Conservation (phyloP, 1,140 invertebrate species). For the Oryctes rhinoceros region DNA sequence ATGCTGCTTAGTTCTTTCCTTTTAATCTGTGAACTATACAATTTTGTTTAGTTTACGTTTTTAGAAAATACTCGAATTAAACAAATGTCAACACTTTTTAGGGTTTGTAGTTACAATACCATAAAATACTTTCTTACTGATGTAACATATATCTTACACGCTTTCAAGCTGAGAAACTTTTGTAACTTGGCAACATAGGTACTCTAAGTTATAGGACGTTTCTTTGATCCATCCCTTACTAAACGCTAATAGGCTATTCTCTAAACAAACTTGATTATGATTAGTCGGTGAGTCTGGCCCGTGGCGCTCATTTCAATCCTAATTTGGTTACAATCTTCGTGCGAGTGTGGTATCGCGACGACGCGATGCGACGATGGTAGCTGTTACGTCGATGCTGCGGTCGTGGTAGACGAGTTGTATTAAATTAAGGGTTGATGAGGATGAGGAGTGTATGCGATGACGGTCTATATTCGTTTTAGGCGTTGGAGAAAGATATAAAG, state of each 20-base stretch:
- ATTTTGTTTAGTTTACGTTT: no score
- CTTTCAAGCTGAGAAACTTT: background rate
- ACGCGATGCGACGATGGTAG: conserved; percentile 42
- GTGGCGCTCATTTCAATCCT: conserved; percentile 56
- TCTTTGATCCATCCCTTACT: conserved; percentile 48
- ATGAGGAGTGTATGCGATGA: background rate
- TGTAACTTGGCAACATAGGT: conserved; percentile 40
- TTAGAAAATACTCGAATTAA: no score
- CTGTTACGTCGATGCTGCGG: conserved; percentile 43
- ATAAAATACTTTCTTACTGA: no score
- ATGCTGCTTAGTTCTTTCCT: no score
- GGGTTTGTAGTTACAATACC: no score
- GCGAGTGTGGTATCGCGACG: conserved; percentile 52
- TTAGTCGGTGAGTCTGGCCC: conserved; percentile 52
- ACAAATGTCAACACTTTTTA: no score
- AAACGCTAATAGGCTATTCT: conserved; percentile 46
- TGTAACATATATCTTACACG: no score
- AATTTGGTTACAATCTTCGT: conserved; percentile 53
- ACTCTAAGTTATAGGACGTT: conserved; percentile 44
- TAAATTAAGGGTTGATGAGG: conserved; percentile 49
- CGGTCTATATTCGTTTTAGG: background rate
- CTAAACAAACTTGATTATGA: conserved; percentile 53
- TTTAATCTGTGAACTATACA: no score
- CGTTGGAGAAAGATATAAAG: background rate
- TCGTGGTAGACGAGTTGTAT: conserved; percentile 52